phyloP scores from a whole-genome alignment of 2,113 vertebrate genomes.

The Oncorhynchus masou region DNA sequence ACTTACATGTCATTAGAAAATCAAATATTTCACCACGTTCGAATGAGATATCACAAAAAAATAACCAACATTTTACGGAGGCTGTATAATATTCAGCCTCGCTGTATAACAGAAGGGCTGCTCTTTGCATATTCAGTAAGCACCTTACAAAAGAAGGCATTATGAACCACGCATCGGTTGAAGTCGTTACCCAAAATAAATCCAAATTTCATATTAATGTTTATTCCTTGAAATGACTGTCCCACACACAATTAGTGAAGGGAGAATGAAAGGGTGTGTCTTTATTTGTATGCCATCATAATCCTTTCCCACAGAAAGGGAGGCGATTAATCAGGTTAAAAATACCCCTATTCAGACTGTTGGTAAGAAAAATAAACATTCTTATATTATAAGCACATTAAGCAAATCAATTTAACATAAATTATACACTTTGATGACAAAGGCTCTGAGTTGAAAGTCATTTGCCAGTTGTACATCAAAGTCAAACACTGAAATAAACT shows the following conservation, averaged over 20 bases:
- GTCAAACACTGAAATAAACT: slow-evolving; percentile 74
- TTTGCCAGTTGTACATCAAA: slow-evolving; percentile 75
- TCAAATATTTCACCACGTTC: too few species aligned
- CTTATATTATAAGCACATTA: slow-evolving; percentile 81
- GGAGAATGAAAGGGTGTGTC: slow-evolving; percentile 61
- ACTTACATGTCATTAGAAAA: too few species aligned
- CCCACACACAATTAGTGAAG: slow-evolving; percentile 61
- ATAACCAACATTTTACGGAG: background rate
- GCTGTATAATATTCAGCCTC: background rate
- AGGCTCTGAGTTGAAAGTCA: slow-evolving; percentile 76
- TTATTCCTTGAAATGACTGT: slow-evolving; percentile 53
- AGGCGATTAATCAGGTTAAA: slow-evolving; percentile 79
- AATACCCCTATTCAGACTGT: slow-evolving; percentile 73
- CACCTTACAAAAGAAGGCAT: slow-evolving; percentile 17
- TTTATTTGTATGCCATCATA: slow-evolving; percentile 67
- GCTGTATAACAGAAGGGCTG: slow-evolving; percentile 5
- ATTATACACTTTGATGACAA: slow-evolving; percentile 77
- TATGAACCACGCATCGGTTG: slow-evolving; percentile 5
- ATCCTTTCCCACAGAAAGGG: slow-evolving; percentile 72
- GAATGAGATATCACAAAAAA: too few species aligned
- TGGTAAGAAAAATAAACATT: slow-evolving; percentile 56
- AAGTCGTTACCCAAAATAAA: slow-evolving; percentile 55
- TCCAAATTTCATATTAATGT: slow-evolving; percentile 62
- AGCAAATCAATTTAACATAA: slow-evolving; percentile 84
- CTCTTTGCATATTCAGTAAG: background rate